phyloP scores from a whole-genome alignment of 2,797 vertebrate species.

The Epinephelus malabaricus region DNA sequence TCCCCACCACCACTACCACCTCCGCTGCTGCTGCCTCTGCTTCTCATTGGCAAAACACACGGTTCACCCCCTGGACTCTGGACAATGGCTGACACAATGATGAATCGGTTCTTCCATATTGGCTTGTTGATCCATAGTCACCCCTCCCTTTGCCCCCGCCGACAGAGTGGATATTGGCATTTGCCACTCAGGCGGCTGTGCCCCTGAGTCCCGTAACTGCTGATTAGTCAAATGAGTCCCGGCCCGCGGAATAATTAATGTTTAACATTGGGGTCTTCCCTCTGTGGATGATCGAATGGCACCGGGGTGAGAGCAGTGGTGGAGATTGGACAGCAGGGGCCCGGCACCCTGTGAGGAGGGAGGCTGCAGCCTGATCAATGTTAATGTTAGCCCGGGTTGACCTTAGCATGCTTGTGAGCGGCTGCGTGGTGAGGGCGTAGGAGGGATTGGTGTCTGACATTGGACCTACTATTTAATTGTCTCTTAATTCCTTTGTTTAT shows the following conservation, averaged over 20 bases:
- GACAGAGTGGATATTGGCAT: conserved; percentile 92
- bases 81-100: conserved; percentile 92
- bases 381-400: conserved; percentile 84
- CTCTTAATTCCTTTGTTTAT: conserved; percentile 73
- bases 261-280: conserved; percentile 85
- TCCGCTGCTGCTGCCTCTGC: conserved; percentile 26
- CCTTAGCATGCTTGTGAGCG: conserved; percentile 73
- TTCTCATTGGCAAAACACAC: conserved; percentile 87
- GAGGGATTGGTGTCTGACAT: conserved; percentile 47
- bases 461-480: conserved; percentile 61
- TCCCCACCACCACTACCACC: conserved; percentile 17
- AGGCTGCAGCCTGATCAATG: conserved; percentile 82
- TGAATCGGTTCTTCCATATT: conserved; percentile 91
- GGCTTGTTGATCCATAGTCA: conserved; percentile 91
- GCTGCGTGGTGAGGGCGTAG: conserved; percentile 12
- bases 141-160: conserved; percentile 66
- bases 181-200: conserved; percentile 90
- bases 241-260: conserved; percentile 90
- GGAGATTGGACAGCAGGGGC: conserved; percentile 77
- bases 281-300: conserved; percentile 82
- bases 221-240: conserved; percentile 93
- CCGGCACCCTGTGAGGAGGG: conserved; percentile 63
- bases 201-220: conserved; percentile 86
- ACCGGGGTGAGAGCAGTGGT: conserved; percentile 77
- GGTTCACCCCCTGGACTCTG: conserved; percentile 78